Base-by-base conservation (phyloP, 2,113 vertebrate genomes). In the Columba janthina region DNA sequence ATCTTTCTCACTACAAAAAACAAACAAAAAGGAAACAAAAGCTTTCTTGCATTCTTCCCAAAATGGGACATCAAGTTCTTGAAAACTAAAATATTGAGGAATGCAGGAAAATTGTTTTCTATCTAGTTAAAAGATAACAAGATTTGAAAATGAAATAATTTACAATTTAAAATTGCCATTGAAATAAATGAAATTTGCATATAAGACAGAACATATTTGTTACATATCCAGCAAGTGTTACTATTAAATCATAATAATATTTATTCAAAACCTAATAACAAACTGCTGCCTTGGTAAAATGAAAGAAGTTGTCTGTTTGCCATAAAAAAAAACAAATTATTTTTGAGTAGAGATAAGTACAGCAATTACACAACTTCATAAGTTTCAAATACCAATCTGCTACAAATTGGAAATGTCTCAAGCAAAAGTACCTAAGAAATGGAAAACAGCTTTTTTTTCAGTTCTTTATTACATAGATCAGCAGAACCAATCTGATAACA, bases 1-100 rank as follows among this genome's bases (percentile, higher is more conserved):
- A 92, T 74, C 10, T 66, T 77, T 76, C 34, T 88, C 71, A 75
- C 53, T 88, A 66, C 29, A 91, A 87, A 94, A 89, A 93, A 85
- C 69, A 67, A 89, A 51, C 7, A 86, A 88, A 91, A 82, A 85
- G 16, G 25, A 79, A 90, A 72, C 22, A 64, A 71, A 31, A 88
- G 15, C 53, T 93, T 90, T 90, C 78, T 79, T 56, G 29, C 17
- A 82, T 88, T 86, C 21, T 50, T 86, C 70, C 38, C 61, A 51
- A 82, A 85, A 53, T 42, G 50, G 60, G 62, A 74, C 21, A 83
- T 25, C 3, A 22, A 16, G 11, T 58, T 81, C 81, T 51, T 72
- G 60, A 93, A 84, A 86, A 50, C 11, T 74, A 40, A 58, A 78
- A 67, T 40, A 50, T 10, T 51, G 25, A 75, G 15, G 22, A 20